Percentiles rank a stretch among this genome's conserved stretches.
phyloP scores from a whole-genome alignment of 2,888 invertebrate genomes.

The Drosophila mayaguana region DNA sequence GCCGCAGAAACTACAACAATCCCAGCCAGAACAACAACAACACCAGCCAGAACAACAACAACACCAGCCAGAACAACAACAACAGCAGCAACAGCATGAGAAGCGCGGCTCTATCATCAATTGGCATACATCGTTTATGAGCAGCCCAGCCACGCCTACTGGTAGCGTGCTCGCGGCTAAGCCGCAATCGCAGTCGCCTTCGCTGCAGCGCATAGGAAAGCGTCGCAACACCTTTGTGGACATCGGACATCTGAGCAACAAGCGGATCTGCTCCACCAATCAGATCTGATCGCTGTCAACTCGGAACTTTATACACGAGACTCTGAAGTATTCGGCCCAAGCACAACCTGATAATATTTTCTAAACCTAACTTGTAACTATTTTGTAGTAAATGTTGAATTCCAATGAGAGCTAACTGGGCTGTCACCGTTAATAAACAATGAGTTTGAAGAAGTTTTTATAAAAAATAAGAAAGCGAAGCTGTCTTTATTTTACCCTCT shows the following conservation, averaged over 20 bases:
- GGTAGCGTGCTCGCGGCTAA: no score
- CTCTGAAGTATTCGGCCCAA: constrained; percentile 9
- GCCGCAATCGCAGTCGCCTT: not conserved
- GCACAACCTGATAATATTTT: not conserved
- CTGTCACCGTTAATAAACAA: not conserved
- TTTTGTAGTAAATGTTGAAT: not conserved
- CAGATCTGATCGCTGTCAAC: not conserved
- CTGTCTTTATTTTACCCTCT: not conserved
- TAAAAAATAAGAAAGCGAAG: not conserved
- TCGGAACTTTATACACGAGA: not conserved
- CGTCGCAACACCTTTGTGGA: constrained; percentile 46
- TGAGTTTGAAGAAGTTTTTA: not conserved
- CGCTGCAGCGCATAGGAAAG: constrained; percentile 19
- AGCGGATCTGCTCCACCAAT: not conserved
- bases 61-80: not conserved
- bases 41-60: not conserved
- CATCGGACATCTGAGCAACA: not conserved
- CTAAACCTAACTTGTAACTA: not conserved
- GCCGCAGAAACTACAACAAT: not conserved
- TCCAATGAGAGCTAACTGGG: not conserved
- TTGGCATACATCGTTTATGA: constrained; percentile 21
- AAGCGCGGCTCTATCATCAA: not conserved
- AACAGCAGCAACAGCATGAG: not conserved
- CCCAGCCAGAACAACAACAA: no score
- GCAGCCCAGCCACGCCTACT: not conserved